phyloP scores from a whole-genome alignment of 2,888 invertebrate genomes.

The Blastobasis adustella region DNA sequence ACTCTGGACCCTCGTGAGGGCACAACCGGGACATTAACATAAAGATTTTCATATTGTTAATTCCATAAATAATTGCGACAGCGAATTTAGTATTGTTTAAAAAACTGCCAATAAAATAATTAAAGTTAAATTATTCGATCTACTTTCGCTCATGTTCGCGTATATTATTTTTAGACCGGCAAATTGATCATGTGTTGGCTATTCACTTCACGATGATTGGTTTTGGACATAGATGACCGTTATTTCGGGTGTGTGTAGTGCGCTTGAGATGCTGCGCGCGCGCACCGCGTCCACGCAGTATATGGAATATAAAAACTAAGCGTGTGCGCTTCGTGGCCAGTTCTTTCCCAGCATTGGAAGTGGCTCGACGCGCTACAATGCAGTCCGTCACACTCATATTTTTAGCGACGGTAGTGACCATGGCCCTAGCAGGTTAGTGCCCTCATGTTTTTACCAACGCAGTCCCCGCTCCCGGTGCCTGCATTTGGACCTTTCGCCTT shows the following conservation, averaged over 20 bases:
- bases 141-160: too few species aligned
- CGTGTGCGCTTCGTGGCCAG: conserved; percentile 42
- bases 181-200: conserved; percentile 23
- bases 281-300: conserved; percentile 27
- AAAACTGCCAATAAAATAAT: too few species aligned
- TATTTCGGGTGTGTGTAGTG: conserved; percentile 40
- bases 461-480: conserved; percentile 5
- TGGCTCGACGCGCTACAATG: conserved; percentile 46
- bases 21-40: background rate
- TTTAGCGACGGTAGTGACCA: conserved; percentile 47
- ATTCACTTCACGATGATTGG: conserved; percentile 32
- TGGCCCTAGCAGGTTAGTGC: conserved; percentile 69
- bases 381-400: conserved; percentile 45
- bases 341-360: conserved; percentile 38
- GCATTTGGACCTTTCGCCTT: too few species aligned
- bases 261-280: conserved; percentile 27
- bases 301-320: conserved; percentile 49
- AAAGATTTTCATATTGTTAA: background rate
- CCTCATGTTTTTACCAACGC: conserved; percentile 47
- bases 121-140: too few species aligned
- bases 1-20: background rate
- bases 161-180: background rate
- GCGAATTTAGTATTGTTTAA: too few species aligned
- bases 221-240: conserved; percentile 49
- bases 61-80: background rate